phyloP scores from a whole-genome alignment of 1,140 invertebrate species.

The Eriosoma lanigerum region DNA sequence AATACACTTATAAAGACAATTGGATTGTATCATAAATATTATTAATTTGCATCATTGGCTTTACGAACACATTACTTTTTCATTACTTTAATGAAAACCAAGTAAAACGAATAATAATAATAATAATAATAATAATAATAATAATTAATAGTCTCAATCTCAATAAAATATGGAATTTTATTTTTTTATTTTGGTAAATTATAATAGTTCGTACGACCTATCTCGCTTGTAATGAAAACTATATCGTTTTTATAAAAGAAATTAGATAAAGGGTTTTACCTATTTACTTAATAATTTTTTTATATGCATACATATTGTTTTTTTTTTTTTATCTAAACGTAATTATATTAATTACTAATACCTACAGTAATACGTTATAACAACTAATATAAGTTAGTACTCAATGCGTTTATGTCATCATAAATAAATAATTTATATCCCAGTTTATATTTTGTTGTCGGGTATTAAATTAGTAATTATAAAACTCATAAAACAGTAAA shows the following conservation, averaged over 20 bases:
- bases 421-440: conserved; percentile 8
- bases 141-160: background rate
- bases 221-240: background rate
- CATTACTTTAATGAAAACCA: background rate
- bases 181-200: too few species aligned
- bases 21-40: conserved; percentile 25
- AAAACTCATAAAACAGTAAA: conserved; percentile 7
- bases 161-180: background rate
- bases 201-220: too few species aligned
- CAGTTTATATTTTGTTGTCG: background rate
- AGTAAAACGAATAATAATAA: background rate
- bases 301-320: too few species aligned
- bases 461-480: conserved; percentile 3
- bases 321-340: conserved; percentile 5
- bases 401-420: conserved; percentile 9
- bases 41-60: background rate
- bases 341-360: conserved; percentile 23
- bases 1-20: background rate
- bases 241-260: background rate
- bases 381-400: background rate
- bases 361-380: too few species aligned
- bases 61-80: background rate
- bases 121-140: conserved; percentile 18
- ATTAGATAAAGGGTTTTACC: background rate
- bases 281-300: too few species aligned